phyloP scores from a whole-genome alignment of 2,797 vertebrate species.

The Catostomus latipinnis region DNA sequence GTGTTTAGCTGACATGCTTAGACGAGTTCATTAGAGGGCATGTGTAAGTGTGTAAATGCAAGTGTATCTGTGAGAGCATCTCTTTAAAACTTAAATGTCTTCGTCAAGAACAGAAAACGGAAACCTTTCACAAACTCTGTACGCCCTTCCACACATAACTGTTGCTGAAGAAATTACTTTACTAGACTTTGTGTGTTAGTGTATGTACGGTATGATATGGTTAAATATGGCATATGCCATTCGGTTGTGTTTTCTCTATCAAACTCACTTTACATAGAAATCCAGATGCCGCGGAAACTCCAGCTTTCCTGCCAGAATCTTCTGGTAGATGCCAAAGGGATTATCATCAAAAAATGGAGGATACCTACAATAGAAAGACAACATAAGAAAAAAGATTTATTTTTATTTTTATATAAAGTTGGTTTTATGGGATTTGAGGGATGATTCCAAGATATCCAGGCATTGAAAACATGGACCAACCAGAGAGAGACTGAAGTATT shows the following conservation, averaged over 20 bases:
- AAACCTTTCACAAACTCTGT: not conserved
- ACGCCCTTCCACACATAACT: not conserved
- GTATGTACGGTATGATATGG: not conserved
- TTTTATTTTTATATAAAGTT: not conserved
- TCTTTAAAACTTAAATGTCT: not conserved
- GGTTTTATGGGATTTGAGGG: not conserved
- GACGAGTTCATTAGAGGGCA: conserved; percentile 31
- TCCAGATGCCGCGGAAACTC: conserved; percentile 96
- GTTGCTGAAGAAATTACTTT: not conserved
- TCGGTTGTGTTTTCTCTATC: conserved; percentile 8
- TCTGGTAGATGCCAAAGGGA: conserved; percentile 97
- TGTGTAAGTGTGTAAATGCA: not conserved
- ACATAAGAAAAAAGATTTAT: not conserved
- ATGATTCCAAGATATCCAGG: not conserved
- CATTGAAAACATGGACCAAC: not conserved
- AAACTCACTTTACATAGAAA: conserved; percentile 92
- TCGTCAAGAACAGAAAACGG: too few relatives aligned
- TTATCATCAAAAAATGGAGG: conserved; percentile 98
- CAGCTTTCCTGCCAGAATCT: conserved; percentile 93
- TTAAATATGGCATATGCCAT: conserved; percentile 16
- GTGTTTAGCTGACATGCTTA: conserved; percentile 1
- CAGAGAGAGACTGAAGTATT: not conserved
- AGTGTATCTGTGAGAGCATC: not conserved
- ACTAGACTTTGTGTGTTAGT: conserved; percentile 5
- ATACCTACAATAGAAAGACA: conserved; percentile 75